Evolutionary conservation across 1,140 invertebrate genomes (phyloP).

Genomic region (Mylabris phalerata): DNA sequence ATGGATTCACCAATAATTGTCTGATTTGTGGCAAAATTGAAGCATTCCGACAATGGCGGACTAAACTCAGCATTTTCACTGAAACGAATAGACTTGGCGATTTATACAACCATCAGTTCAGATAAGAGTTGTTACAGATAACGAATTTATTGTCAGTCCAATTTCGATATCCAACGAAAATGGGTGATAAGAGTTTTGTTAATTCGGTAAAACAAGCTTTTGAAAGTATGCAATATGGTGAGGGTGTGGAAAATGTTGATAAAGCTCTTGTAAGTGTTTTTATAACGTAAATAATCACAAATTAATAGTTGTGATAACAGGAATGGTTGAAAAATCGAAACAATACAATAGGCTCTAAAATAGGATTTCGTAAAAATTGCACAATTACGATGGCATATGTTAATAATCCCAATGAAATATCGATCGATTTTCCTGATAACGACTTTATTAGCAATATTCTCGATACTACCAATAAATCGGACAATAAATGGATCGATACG

Average conservation of each 20-base stretch:
- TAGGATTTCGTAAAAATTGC: neutral
- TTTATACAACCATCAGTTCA: neutral
- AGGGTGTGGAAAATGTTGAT: constrained; percentile 17
- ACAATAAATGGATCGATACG: constrained; percentile 12
- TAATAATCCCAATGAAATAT: constrained; percentile 6
- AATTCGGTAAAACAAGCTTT: constrained; percentile 23
- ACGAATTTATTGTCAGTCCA: neutral
- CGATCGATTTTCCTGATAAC: constrained; percentile 5
- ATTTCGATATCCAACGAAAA: constrained; percentile 4
- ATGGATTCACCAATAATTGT: constrained; percentile 6
- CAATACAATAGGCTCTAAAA: neutral
- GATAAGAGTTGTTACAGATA: neutral
- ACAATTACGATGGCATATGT: constrained; percentile 2
- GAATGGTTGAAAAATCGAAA: constrained; percentile 22
- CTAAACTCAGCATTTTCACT: constrained; percentile 21
- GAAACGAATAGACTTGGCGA: neutral
- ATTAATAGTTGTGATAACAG: neutral
- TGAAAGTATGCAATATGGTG: constrained; percentile 27
- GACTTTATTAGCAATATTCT: neutral
- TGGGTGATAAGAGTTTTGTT: constrained; percentile 1
- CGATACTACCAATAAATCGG: neutral
- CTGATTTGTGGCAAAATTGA: constrained; percentile 9
- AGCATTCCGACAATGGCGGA: constrained; percentile 10
- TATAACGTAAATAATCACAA: neutral
- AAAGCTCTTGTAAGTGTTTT: constrained; percentile 23